Evolutionary conservation across 1,140 invertebrate species (phyloP), one percentile per base, ranked within the genome.

Genomic region (Euura saliciscinereae): DNA sequence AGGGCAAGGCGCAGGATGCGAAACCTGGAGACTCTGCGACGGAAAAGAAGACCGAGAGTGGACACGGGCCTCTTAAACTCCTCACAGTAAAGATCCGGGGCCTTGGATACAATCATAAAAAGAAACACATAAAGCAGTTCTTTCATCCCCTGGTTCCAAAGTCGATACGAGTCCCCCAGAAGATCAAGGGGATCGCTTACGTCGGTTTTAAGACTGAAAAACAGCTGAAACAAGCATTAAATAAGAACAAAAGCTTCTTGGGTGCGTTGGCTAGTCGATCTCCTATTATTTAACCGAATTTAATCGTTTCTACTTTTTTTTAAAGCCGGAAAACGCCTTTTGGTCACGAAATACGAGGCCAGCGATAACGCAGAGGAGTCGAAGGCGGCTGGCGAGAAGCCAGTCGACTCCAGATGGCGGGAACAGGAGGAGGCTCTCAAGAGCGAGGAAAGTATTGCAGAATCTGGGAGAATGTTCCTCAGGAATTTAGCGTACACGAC

Each of bases 401-500:
- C 69, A 10, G 73, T 77, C 7, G 87, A 88, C 72, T 78, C 87
- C 8, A 93, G 91, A 86, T 93, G 91, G 93, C 90, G 91, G 78
- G 90, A 90, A 77, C 94, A 94, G 86, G 89, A 92, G 81, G 90
- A 94, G 59, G 85, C 88, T 43, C 79, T 94, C 6, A 91, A 92
- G 79, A 90, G 92, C 78, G 94, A 95, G 84, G 96, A 97, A 85
- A 91, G 89, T 73, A 94, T 98, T 72, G 94, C 92, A 2, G 96
- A 97, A 85, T 97, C 97, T 78, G 98, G 98, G 2, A 91, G 94
- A 76, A 94, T 99, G 76, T 99, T 98, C 91, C 89, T 99, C 8
- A 89, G 99, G 76, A 99, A 99, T 90, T 88, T 99, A 13, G 86
- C 96, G 0, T 99, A 98, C 84, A 91, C 93, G 2, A 92, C 93